Conservation (phyloP, 2,797 vertebrate species). For the Scolopax bukidnonensis region DNA sequence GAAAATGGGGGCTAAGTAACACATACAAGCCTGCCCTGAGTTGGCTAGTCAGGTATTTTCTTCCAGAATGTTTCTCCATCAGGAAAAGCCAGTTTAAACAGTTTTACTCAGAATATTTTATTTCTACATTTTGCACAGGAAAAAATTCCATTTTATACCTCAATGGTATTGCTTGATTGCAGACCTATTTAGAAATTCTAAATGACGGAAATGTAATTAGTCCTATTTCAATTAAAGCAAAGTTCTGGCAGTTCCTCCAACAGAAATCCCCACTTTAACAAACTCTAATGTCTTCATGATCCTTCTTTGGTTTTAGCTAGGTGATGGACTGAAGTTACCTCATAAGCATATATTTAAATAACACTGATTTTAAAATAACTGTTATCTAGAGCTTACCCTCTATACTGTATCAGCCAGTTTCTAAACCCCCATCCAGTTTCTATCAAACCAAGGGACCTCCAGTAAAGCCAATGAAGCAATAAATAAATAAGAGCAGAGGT, state of each 20-base stretch:
- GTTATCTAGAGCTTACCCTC: not conserved
- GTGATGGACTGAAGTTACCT: not conserved
- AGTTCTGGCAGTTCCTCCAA: not conserved
- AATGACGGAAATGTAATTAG: not conserved
- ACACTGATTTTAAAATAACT: not conserved
- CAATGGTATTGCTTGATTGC: not conserved
- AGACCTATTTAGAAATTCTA: not conserved
- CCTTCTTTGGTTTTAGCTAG: not conserved
- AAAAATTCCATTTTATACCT: not conserved
- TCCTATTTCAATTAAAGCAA: not conserved
- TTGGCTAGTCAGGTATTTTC: not conserved
- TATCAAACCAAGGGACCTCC: not conserved
- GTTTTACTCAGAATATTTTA: not conserved
- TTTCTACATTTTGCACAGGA: not conserved
- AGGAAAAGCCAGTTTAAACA: not conserved
- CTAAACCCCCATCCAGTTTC: not conserved
- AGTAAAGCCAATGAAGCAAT: not conserved
- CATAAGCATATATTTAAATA: not conserved
- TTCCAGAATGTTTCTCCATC: not conserved
- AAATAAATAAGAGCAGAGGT: not conserved
- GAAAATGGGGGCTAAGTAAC: not conserved
- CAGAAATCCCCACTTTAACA: not conserved
- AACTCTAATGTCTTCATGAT: not conserved
- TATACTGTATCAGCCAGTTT: not conserved
- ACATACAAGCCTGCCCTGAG: not conserved